Evolutionary conservation across 1,140 invertebrate species (phyloP), one percentile per base, ranked within the genome.

Genomic region (Temnothorax longispinosus): DNA sequence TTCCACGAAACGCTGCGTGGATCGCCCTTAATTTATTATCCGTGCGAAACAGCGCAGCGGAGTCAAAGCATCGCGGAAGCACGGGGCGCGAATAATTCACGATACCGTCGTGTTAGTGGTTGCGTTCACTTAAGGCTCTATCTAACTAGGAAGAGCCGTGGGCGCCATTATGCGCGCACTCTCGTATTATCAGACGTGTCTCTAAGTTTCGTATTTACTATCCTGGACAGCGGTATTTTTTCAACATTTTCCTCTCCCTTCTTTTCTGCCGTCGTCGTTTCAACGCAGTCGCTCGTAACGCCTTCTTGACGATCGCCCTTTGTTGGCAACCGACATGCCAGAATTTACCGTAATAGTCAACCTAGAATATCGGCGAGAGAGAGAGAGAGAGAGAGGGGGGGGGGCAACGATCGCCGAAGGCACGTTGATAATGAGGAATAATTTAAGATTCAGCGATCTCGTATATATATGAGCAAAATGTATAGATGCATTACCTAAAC

Each of bases 121-220:
- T 54, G n/a, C 64, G 67, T 32, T 88, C 72, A 58, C 58, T 86
- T 60, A 74, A 72, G 27, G 6, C 50, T 44, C 56, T 89, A 80
- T 89, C 88, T 58, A 72, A 85, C 72, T 77, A 89, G 88, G 87
- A 89, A 88, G 87, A 65, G 38, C n/a, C 27, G 52, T 72, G 65
- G 76, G 64, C 65, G 76, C 85, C 64, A 87, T 74, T 74, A 76
- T 60, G 69, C 32, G 80, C 27, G 41, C 13, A 21, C 56, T 74
- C 65, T 69, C 21, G 11, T 38, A 77, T 87, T 76, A 87, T 85
- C 71, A 77, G 65, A 41, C 15, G 41, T 27, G 69, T 84, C 44
- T 75, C 32, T 54, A 69, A 13, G 58, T 74, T 69, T 77, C 75
- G 58, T 67, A 54, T 88, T 88, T 87, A 77, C 54, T 65, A 32